These are phyloP conservation scores for Trichomalopsis sarcophagae DNA, from an alignment of 1,140 invertebrate species.

Conservation along the genomic window DNA sequence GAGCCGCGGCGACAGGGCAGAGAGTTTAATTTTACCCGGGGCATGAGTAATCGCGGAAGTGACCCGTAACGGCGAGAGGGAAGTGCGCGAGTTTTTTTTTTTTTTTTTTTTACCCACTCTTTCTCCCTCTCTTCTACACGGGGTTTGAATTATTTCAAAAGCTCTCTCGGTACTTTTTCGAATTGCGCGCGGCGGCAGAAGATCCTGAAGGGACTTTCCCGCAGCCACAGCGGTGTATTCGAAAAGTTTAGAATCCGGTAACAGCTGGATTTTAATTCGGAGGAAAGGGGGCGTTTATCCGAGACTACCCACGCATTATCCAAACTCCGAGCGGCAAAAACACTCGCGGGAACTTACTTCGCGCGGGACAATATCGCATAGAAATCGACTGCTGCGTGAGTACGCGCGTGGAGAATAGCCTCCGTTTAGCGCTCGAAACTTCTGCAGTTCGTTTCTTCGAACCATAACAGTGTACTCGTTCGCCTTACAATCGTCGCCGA, in stretches of 20 bases:
- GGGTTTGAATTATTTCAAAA: no score
- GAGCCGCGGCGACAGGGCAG: neutral
- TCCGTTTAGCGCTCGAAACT: no score
- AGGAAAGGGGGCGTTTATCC: neutral
- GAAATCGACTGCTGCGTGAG: no score
- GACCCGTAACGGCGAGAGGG: neutral
- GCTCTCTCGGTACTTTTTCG: no score
- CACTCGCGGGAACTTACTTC: neutral
- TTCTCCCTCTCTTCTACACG: no score
- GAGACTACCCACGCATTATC: neutral
- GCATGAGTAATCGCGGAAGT: neutral
- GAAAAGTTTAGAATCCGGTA: neutral
- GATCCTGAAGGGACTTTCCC: no score
- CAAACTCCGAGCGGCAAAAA: neutral
- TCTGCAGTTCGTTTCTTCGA: neutral
- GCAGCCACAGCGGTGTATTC: no score
- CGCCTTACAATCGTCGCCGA: neutral
- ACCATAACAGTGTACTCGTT: neutral
- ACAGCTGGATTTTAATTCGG: neutral
- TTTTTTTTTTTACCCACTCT: no score
- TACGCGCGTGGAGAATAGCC: no score
- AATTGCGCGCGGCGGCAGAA: no score
- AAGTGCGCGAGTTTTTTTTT: no score
- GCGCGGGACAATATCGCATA: neutral
- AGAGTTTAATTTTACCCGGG: neutral